Base-by-base conservation (phyloP, 2,888 invertebrate genomes). In the Syritta pipiens region DNA sequence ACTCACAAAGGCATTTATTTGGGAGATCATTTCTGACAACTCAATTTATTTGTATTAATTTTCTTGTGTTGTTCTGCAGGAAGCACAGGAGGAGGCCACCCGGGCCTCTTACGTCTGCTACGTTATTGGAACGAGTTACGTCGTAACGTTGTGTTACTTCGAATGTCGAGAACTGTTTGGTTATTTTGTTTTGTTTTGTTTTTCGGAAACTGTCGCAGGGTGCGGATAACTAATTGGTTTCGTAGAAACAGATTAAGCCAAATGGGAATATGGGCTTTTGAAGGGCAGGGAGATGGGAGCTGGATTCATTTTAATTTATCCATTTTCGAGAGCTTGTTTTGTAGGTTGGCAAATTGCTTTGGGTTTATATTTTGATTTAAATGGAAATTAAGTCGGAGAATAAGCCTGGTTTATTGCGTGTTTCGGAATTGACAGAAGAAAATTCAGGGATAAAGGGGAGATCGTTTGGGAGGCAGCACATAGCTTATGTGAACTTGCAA, bases 21-120 rank as follows among this genome's bases (percentile, higher is more conserved):
- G 86, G 86, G 86, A 86, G 87, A 87, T 87, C 88, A 87, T 87
- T 87, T 86, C 86, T 87, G 87, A 87, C 87, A 87, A 87, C 87
- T 87, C 87, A 88, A 87, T 87, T 87, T 87, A 87, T 87, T 88
- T 88, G 87, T 87, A 87, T 87, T 87, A 87, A 88, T 88, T 87
- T 88, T 86, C 84, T 84, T 84, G 85, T 86, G 85, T 84, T 84
- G 84, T 82, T 81, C 67, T 65, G 55, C 71, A 67, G 59, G 59
- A 60, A 74, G 40, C 63, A 32, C 14, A 35, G 44, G 72, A 42
- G 17, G 44, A 55, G 22, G 40, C 17, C 26, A 9, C 17, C 6
- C 24, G 7, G n/a, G n/a, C n/a, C n/a, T n/a, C n/a, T n/a, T n/a
- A n/a, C n/a, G n/a, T n/a, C n/a, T n/a, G 12, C 17, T 40, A 26